Evolutionary conservation across 2,888 invertebrate genomes (phyloP).

Genomic region (Pammene aurita): DNA sequence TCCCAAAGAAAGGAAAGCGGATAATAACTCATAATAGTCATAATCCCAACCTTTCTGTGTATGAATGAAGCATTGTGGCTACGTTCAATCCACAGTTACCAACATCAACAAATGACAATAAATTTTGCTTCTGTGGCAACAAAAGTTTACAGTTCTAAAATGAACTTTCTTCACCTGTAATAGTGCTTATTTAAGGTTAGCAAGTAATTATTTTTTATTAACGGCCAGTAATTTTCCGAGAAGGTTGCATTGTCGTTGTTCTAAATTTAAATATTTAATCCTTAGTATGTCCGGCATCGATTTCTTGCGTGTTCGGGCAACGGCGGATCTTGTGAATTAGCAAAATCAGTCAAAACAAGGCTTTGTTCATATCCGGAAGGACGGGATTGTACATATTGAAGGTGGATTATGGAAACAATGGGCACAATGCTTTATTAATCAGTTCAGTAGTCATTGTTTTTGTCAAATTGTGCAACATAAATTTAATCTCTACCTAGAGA

Average conservation of each 20-base stretch:
- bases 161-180: background rate
- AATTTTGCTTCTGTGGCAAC: conserved; percentile 38
- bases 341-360: conserved; percentile 38
- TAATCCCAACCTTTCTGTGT: conserved; percentile 40
- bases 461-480: conserved; percentile 26
- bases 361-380: conserved; percentile 40
- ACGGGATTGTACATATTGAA: conserved; percentile 9
- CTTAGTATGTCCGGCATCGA: conserved; percentile 42
- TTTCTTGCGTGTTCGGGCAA: conserved; percentile 39
- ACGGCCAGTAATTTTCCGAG: conserved; percentile 33
- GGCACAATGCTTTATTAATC: conserved; percentile 11
- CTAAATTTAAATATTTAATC: conserved; percentile 39
- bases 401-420: conserved; percentile 21
- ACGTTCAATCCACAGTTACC: conserved; percentile 32
- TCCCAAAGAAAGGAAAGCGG: conserved; percentile 36
- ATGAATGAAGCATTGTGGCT: conserved; percentile 39
- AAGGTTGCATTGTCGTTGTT: conserved; percentile 40
- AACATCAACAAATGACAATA: conserved; percentile 42
- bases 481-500: background rate
- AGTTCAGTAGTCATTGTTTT: conserved; percentile 21
- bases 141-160: background rate
- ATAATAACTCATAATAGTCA: conserved; percentile 42
- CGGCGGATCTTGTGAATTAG: conserved; percentile 26
- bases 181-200: background rate
- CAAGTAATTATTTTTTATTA: conserved; percentile 14